Conservation (phyloP, 1,140 invertebrate genomes). For the Sarcophaga peregrina region DNA sequence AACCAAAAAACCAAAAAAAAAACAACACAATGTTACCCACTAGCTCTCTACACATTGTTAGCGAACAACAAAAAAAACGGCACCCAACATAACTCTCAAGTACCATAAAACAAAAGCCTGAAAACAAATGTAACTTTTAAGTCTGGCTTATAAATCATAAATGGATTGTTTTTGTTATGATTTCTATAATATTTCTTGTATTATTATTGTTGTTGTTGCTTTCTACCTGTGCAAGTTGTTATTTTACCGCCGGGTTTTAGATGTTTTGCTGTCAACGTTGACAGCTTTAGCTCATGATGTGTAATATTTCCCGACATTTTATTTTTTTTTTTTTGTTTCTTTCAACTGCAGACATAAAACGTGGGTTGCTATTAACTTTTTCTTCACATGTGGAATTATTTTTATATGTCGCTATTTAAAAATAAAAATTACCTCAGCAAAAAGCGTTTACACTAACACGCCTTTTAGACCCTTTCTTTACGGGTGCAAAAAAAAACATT, state of each 20-base stretch:
- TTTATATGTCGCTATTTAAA: background rate
- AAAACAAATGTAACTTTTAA: background rate
- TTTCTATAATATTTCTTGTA: background rate
- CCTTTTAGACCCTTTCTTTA: too few relatives aligned
- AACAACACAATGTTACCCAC: background rate
- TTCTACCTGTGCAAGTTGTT: background rate
- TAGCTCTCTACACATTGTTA: background rate
- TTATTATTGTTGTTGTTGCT: background rate
- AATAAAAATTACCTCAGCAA: background rate
- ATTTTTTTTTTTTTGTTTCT: too few relatives aligned
- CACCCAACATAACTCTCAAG: too few relatives aligned
- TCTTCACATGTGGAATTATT: too few relatives aligned
- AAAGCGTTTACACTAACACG: background rate
- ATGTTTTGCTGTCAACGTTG: conserved; percentile 31
- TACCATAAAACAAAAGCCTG: too few relatives aligned
- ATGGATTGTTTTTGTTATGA: conserved; percentile 27
- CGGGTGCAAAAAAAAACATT: too few relatives aligned
- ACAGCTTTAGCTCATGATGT: conserved; percentile 20
- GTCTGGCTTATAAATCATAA: conserved; percentile 12
- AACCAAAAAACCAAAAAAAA: conserved; percentile 13
- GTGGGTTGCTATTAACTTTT: too few relatives aligned
- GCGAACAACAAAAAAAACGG: too few relatives aligned
- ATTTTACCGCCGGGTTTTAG: background rate
- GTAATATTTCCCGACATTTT: conserved; percentile 15
- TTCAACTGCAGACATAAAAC: too few relatives aligned